These are phyloP conservation scores for Cichladusa arquata DNA, from an alignment of 2,113 vertebrate genomes.

Conservation along the genomic window DNA sequence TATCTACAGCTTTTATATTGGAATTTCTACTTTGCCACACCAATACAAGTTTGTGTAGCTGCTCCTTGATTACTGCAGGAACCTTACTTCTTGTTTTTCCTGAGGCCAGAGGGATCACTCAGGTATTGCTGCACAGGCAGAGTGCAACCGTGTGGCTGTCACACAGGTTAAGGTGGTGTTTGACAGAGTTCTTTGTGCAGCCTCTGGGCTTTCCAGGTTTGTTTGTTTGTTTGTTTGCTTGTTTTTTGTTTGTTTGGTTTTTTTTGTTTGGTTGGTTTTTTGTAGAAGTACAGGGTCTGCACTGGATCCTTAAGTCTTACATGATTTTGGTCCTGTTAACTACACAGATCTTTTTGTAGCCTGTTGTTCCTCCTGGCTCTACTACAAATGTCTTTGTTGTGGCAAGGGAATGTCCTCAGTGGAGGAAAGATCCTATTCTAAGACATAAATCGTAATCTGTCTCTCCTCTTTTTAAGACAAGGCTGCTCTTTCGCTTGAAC, in stretches of 20 bases:
- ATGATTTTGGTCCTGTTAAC: neutral
- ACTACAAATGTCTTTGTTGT: neutral
- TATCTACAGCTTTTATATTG: neutral
- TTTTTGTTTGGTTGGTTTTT: too few species aligned
- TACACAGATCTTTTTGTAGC: neutral
- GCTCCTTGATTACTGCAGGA: neutral
- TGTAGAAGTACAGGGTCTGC: neutral
- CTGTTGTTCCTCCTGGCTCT: neutral
- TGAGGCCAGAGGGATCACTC: neutral
- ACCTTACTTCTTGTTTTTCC: neutral
- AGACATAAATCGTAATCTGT: neutral
- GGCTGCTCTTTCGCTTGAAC: neutral
- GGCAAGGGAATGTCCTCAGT: neutral
- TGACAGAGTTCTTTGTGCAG: neutral
- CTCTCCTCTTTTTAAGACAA: neutral
- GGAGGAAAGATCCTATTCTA: neutral
- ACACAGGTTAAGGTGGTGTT: neutral
- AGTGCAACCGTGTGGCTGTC: neutral
- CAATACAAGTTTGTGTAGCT: neutral
- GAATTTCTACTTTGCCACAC: neutral
- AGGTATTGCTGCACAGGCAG: neutral
- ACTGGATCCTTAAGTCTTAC: neutral
- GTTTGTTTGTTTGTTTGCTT: neutral
- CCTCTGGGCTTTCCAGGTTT: neutral
- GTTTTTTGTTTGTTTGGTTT: neutral